Evolutionary conservation across 1,140 invertebrate genomes (phyloP), one percentile per base, ranked within the genome.

Genomic region (Neuroterus valhalla): DNA sequence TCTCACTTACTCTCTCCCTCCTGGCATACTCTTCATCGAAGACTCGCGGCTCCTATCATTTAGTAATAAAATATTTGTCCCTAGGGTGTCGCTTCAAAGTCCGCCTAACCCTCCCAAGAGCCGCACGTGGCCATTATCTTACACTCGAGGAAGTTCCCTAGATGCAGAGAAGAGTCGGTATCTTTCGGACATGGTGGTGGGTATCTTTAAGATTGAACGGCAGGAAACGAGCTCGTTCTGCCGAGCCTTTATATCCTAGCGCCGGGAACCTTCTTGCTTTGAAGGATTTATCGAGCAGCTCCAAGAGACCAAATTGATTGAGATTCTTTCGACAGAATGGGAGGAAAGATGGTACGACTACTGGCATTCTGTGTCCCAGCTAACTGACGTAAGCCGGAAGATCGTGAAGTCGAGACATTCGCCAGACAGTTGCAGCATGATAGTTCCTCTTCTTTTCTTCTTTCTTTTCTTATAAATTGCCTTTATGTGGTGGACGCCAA

Each of bases 201-300:
- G 55, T 62, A 62, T 62, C 55, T 62, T 62, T 31, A 62, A 52
- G 50, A 62, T 26, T 31, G 23, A 26, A n/a, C 12, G 14, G 55
- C 23, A 62, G 55, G 55, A 62, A 62, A 62, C 55, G 26, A 62
- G 55, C 55, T 62, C 55, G 55, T 62, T 62, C 55, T 62, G 55
- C 12, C 23, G 55, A 62, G 55, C 26, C 55, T 62, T 62, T 62
- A 62, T 62, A 31, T 62, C 31, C 23, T 62, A 23, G 55, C 55
- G 55, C 55, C 55, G 55, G 23, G 23, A 31, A 26, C 23, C 55
- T 26, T 62, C 55, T 62, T 15, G 12, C 55, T 62, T 62, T 62
- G 55, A 62, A 62, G 55, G 55, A 62, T 62, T 62, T 62, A 62
- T 62, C 55, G 55, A 62, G 55, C 55, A n/a, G 23, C 52, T 62